Percentiles rank a stretch among this genome's conserved stretches.
These are phyloP conservation scores for Euthynnus affinis DNA, from an alignment of 2,797 vertebrate genomes.

Conservation along the genomic window DNA sequence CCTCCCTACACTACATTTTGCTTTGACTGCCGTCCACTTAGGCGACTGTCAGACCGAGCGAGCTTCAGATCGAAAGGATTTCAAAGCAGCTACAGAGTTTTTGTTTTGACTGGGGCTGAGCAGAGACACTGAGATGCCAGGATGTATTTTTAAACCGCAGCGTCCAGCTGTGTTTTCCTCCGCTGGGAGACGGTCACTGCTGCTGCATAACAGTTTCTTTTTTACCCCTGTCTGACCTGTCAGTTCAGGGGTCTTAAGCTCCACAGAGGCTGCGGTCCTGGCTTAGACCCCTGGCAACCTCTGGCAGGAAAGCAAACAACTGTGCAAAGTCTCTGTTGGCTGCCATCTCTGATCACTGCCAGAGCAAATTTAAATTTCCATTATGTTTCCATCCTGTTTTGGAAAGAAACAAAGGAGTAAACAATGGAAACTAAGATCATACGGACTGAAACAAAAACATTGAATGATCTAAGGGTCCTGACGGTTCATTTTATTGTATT, in stretches of 20 bases:
- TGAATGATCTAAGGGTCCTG: not conserved
- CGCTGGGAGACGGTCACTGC: slow-evolving; percentile 28
- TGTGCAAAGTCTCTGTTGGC: slow-evolving; percentile 15
- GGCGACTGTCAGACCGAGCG: slow-evolving; percentile 22
- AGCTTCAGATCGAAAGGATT: slow-evolving; percentile 26
- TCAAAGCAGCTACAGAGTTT: slow-evolving; percentile 29
- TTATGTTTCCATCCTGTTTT: not conserved
- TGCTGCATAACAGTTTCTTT: slow-evolving; percentile 48
- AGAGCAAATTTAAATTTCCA: not conserved
- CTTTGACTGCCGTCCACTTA: not conserved
- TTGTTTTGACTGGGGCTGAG: slow-evolving; percentile 58
- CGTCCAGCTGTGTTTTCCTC: slow-evolving; percentile 72
- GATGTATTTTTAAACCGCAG: slow-evolving; percentile 71
- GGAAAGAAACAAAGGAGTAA: slow-evolving; percentile 11
- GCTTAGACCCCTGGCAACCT: slow-evolving; percentile 69
- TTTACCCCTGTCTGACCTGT: slow-evolving; percentile 54
- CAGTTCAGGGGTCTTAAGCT: slow-evolving; percentile 60
- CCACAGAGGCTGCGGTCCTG: slow-evolving; percentile 57
- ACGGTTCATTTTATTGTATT: not conserved
- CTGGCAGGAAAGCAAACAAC: slow-evolving; percentile 60
- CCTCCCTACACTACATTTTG: slow-evolving; percentile 34
- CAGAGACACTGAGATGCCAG: slow-evolving; percentile 54
- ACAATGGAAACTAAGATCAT: not conserved
- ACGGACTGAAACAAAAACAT: not conserved
- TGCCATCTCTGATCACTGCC: not conserved